Conservation (phyloP, 2,888 invertebrate species). For the Pyrrhia umbra region DNA sequence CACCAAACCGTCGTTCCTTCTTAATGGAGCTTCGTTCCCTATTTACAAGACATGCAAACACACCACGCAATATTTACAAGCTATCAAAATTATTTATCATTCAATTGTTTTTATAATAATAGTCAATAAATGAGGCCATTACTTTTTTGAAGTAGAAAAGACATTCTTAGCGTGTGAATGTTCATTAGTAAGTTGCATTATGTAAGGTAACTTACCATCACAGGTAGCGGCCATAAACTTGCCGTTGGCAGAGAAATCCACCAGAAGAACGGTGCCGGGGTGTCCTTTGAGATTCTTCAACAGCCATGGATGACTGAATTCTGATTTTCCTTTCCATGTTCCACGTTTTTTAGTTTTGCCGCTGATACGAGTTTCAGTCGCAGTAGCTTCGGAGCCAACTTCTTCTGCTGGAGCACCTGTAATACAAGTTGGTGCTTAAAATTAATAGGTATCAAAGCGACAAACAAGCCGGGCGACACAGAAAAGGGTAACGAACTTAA, state of each 20-base stretch:
- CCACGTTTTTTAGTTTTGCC: conserved; percentile 89
- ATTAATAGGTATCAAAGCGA: conserved; percentile 22
- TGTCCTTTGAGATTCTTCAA: conserved; percentile 95
- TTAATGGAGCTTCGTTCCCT: neutral
- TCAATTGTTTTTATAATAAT: conserved; percentile 12
- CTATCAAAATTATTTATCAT: conserved; percentile 22
- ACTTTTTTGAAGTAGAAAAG: conserved; percentile 29
- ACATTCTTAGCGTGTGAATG: conserved; percentile 38
- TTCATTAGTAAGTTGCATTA: conserved; percentile 38
- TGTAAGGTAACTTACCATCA: conserved; percentile 92
- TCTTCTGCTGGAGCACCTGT: conserved; percentile 79
- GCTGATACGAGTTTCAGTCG: conserved; percentile 72
- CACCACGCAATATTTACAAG: conserved; percentile 30
- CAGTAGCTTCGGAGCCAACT: conserved; percentile 74
- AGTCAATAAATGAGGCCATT: conserved; percentile 39
- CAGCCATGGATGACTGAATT: conserved; percentile 94
- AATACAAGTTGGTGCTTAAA: conserved; percentile 44
- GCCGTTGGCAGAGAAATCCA: conserved; percentile 96
- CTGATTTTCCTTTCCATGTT: conserved; percentile 87
- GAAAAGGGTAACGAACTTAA: conserved; percentile 58
- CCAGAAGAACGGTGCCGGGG: conserved; percentile 92
- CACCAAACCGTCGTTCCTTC: conserved; percentile 21
- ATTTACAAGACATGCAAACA: conserved; percentile 50
- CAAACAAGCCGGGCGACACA: conserved; percentile 15
- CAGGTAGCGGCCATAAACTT: conserved; percentile 96